These are phyloP conservation scores for fruit fly (Drosophila melanogaster) DNA, from an alignment of 1,140 invertebrate species.

Conservation along the genomic window Release_6_plus_ISO1_MT NT_037436.4:4328501-4329000, in stretches of 20 bases:
- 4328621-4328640: slow-evolving; percentile 18
- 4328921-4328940: too few relatives aligned
- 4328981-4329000: too few relatives aligned
- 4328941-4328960: too few relatives aligned
- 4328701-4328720: slow-evolving; percentile 67
- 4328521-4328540: slow-evolving; percentile 33
- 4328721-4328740: slow-evolving; percentile 53
- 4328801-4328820: too few relatives aligned
- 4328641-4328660: slow-evolving; percentile 55
- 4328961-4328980: too few relatives aligned
- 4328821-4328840: too few relatives aligned
- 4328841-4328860: too few relatives aligned
- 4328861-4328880: too few relatives aligned
- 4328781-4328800: too few relatives aligned
- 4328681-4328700: slow-evolving; percentile 68
- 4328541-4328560: slow-evolving; percentile 29
- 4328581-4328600: slow-evolving; percentile 47
- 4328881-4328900: too few relatives aligned
- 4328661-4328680: slow-evolving; percentile 48
- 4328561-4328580: slow-evolving; percentile 25
- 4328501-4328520: slow-evolving; percentile 46
- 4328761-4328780: background rate
- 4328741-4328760: background rate
- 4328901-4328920: too few relatives aligned
- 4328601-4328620: slow-evolving; percentile 31